A percentile compares a stretch with the other conserved stretches of the same genome.
Evolutionary conservation across 1,140 invertebrate genomes (phyloP).

Genomic region (Hirudo medicinalis): DNA sequence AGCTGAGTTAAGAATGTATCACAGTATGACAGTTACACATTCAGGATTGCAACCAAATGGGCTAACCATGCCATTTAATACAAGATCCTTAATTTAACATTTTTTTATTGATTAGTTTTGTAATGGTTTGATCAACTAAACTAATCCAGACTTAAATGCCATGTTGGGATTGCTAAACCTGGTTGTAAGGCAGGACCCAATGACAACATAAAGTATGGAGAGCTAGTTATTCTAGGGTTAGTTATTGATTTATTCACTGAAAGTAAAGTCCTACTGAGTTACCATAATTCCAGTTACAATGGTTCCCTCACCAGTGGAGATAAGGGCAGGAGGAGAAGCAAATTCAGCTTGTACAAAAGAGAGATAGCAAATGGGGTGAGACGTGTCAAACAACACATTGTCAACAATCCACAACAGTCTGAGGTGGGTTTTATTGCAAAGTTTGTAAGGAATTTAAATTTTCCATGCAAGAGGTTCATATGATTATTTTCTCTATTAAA

Average conservation of each 20-base stretch:
- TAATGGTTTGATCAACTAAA: no score
- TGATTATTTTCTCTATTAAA: not conserved
- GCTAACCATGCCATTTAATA: no score
- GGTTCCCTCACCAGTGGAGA: constrained; percentile 80
- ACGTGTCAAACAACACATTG: constrained; percentile 83
- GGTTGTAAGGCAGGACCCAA: not conserved
- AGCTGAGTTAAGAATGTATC: no score
- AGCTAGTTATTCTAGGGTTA: constrained; percentile 83
- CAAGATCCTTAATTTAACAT: no score
- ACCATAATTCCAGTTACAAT: constrained; percentile 64
- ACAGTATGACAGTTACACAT: no score
- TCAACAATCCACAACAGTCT: constrained; percentile 62
- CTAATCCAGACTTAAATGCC: no score
- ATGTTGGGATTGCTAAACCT: no score
- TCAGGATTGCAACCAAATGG: no score
- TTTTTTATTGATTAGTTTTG: no score
- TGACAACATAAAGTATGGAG: constrained; percentile 61
- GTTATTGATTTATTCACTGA: constrained; percentile 30
- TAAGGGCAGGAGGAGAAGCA: constrained; percentile 75
- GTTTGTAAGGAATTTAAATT: no score
- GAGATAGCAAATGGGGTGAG: constrained; percentile 78
- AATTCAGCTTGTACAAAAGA: constrained; percentile 77
- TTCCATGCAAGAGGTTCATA: no score
- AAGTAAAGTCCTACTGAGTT: not conserved
- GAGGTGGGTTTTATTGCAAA: constrained; percentile 36